phyloP scores from a whole-genome alignment of 1,140 invertebrate species.

The Calephelis virginiensis region DNA sequence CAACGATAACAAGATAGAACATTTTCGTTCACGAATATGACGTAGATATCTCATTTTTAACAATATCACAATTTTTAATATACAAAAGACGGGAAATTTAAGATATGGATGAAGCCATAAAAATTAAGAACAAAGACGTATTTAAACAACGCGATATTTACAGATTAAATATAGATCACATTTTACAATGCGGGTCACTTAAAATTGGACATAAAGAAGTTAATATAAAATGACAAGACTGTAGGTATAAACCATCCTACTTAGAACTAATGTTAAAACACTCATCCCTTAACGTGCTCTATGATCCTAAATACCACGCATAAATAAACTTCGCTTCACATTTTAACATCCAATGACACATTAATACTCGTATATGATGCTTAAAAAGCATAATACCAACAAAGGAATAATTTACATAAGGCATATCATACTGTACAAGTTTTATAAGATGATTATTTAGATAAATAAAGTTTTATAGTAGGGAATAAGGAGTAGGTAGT shows the following conservation, averaged over 20 bases:
- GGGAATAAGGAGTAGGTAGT: slow-evolving; percentile 67
- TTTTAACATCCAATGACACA: slow-evolving; percentile 42
- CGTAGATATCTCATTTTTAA: slow-evolving; percentile 61
- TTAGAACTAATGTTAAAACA: slow-evolving; percentile 60
- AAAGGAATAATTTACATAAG: slow-evolving; percentile 74
- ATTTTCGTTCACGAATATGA: slow-evolving; percentile 56
- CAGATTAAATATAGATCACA: slow-evolving; percentile 51
- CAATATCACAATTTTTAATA: slow-evolving; percentile 78
- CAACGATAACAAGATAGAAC: slow-evolving; percentile 51
- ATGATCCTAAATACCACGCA: slow-evolving; percentile 54
- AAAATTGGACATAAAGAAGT: slow-evolving; percentile 52
- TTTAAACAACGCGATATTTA: slow-evolving; percentile 36
- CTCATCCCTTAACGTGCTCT: slow-evolving; percentile 62
- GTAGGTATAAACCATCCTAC: slow-evolving; percentile 44
- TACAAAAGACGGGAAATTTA: slow-evolving; percentile 69
- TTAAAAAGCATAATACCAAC: slow-evolving; percentile 65
- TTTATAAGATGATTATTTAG: slow-evolving; percentile 74
- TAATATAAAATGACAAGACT: slow-evolving; percentile 55
- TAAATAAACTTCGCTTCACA: slow-evolving; percentile 34
- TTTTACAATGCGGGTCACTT: slow-evolving; percentile 48
- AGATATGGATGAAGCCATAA: slow-evolving; percentile 69
- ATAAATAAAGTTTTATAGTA: slow-evolving; percentile 73
- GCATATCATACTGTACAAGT: slow-evolving; percentile 75
- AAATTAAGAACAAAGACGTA: slow-evolving; percentile 62
- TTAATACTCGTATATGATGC: slow-evolving; percentile 53